Percentiles rank a stretch among this genome's conserved stretches.
These are phyloP conservation scores for Patiria pectinifera DNA, from an alignment of 53 echinoderm and acorn worm genomes.

Conservation along the genomic window DNA sequence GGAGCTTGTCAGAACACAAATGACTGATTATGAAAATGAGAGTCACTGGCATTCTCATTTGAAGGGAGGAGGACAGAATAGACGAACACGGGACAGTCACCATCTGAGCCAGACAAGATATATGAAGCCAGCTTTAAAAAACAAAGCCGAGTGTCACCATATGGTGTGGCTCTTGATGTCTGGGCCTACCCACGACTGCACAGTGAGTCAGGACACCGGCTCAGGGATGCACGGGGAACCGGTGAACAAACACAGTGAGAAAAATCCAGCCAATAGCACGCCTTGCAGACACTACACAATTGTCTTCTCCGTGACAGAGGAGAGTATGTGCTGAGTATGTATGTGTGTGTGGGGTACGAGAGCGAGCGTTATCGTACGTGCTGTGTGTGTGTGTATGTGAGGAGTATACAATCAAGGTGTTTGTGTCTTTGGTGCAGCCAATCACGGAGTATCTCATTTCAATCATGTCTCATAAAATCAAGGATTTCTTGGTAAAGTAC, in stretches of 20 bases:
- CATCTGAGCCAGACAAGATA: background rate
- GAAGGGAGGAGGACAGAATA: background rate
- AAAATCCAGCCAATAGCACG: constrained; percentile 46
- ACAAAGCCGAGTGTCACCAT: background rate
- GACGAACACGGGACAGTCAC: background rate
- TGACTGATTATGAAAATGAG: background rate
- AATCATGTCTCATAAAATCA: background rate
- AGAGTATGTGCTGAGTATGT: background rate
- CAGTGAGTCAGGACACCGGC: constrained; percentile 20
- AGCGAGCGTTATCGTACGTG: background rate
- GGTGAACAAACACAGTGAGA: constrained; percentile 27
- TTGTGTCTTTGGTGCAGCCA: background rate
- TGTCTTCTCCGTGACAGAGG: constrained; percentile 1
- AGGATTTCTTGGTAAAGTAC: background rate
- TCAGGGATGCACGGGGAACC: constrained; percentile 34
- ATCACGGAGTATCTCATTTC: background rate
- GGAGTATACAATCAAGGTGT: background rate
- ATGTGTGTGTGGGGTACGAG: constrained; percentile 15
- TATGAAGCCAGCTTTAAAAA: background rate
- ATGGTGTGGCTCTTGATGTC: background rate
- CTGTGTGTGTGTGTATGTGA: background rate
- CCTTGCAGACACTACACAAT: constrained; percentile 31
- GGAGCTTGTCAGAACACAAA: background rate
- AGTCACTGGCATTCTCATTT: constrained; percentile 13
- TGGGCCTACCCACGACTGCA: background rate